Percentiles rank a stretch among this genome's conserved stretches.
phyloP scores from a whole-genome alignment of 2,113 vertebrate genomes.

The Sinocyclocheilus anshuiensis region DNA sequence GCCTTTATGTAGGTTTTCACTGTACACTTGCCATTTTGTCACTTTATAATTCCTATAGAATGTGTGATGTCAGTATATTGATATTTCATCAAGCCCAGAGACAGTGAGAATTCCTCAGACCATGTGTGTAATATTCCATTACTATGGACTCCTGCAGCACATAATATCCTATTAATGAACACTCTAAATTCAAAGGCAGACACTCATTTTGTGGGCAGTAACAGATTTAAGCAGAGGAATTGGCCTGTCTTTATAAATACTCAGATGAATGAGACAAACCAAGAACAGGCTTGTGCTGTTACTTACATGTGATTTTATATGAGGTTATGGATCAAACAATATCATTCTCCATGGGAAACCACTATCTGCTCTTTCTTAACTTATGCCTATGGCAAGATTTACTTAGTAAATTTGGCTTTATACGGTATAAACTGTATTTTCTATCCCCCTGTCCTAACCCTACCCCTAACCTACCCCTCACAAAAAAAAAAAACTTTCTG shows the following conservation, averaged over 20 bases:
- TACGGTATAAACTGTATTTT: background rate
- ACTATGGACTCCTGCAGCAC: constrained; percentile 34
- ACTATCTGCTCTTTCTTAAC: constrained; percentile 24
- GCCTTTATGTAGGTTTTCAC: background rate
- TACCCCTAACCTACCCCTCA: too few species aligned
- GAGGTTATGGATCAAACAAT: constrained; percentile 38
- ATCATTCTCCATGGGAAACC: constrained; percentile 15
- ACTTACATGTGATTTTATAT: constrained; percentile 50
- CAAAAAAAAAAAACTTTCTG: too few species aligned
- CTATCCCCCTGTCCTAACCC: too few species aligned
- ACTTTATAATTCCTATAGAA: background rate
- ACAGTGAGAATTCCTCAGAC: constrained; percentile 28
- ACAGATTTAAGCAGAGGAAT: constrained; percentile 72
- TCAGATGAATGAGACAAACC: constrained; percentile 54
- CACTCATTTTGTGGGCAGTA: constrained; percentile 84
- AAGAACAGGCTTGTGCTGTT: constrained; percentile 56
- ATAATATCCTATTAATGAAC: constrained; percentile 96
- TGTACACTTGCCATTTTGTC: background rate
- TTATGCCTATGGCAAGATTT: background rate
- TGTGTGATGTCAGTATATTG: constrained; percentile 2
- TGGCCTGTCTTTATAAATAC: constrained; percentile 71
- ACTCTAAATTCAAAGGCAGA: constrained; percentile 96
- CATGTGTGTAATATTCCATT: constrained; percentile 39
- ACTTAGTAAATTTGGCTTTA: background rate
- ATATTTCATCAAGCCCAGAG: constrained; percentile 16